Percentiles rank a stretch among this genome's conserved stretches.
phyloP scores from a whole-genome alignment of 1,140 invertebrate genomes.

The Stenopsyche tienmushanensis region DNA sequence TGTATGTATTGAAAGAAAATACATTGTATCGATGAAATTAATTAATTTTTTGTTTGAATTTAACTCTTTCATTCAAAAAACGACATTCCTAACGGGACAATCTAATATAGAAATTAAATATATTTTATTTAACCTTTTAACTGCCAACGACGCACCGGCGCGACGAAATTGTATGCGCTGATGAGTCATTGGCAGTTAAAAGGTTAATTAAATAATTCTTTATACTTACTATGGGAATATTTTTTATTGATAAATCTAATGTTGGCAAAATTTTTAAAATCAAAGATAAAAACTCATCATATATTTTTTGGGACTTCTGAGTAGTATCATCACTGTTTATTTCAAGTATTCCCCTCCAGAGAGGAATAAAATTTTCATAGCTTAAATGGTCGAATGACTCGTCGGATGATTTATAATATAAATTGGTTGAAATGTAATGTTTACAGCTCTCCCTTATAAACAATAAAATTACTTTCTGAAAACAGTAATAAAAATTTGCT shows the following conservation, averaged over 20 bases:
- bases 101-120: neutral
- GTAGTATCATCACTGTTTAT: neutral
- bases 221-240: neutral
- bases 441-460: constrained; percentile 34
- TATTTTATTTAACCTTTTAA: too few relatives aligned
- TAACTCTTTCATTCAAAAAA: neutral
- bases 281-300: constrained; percentile 18
- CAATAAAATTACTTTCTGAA: constrained; percentile 21
- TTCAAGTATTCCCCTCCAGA: constrained; percentile 32
- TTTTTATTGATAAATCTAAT: constrained; percentile 20
- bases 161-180: too few relatives aligned
- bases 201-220: too few relatives aligned
- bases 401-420: constrained; percentile 22
- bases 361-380: constrained; percentile 32
- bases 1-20: too few relatives aligned
- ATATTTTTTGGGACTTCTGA: neutral
- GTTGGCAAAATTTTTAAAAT: constrained; percentile 28
- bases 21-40: too few relatives aligned
- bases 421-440: constrained; percentile 26
- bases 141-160: too few relatives aligned
- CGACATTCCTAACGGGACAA: neutral
- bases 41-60: neutral
- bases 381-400: too few relatives aligned
- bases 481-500: neutral
- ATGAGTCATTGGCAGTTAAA: too few relatives aligned